Evolutionary conservation across 2,888 invertebrate genomes (phyloP), one percentile per base, ranked within the genome.

Genomic region (Nineta flava): DNA sequence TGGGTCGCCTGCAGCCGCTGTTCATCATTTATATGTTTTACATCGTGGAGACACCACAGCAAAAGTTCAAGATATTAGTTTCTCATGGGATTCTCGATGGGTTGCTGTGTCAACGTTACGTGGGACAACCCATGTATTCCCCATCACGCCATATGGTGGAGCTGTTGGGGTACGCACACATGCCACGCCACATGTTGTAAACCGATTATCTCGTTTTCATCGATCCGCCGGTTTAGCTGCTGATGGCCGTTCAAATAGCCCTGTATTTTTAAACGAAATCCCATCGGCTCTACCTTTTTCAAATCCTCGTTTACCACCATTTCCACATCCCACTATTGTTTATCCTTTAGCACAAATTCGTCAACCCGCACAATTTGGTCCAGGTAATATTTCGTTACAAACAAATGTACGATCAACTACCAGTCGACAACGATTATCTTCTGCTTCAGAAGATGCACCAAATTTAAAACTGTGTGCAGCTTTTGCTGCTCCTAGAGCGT

Each of bases 111-210:
- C 92, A 40, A 94, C 97, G 1, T 76, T 94, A 50, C 81, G 95
- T 54, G 99, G 97, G 53, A 99, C 99, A 1, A 95, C 95, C 31
- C 99, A 99, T 68, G 85, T 99, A 55, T 99, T 96, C 70, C 93
- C 97, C 9, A 79, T 99, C 46, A 92, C 92, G 13, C 91, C 97
- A 15, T 99, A 97, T 65, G 96, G 96, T 56, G 95, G 97, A 47
- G 75, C 83, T 50, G 81, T 90, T 55, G 90, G 87, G 51, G 84
- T 91, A 49, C 77, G 97, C 55, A 99, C 97, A 1, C 97, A 97
- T 71, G 86, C 88, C n/a, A 85, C 87, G 52, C 80, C 88, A 52
- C 84, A 92, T 62, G 91, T 95, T 55, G 94, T 94, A 53, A 95
- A 97, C 70, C 79, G 92, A 57, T 75, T 93, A 62, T 94, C 94